Conservation (phyloP, 2,113 vertebrate genomes). For the Sporophila hypoxantha region DNA sequence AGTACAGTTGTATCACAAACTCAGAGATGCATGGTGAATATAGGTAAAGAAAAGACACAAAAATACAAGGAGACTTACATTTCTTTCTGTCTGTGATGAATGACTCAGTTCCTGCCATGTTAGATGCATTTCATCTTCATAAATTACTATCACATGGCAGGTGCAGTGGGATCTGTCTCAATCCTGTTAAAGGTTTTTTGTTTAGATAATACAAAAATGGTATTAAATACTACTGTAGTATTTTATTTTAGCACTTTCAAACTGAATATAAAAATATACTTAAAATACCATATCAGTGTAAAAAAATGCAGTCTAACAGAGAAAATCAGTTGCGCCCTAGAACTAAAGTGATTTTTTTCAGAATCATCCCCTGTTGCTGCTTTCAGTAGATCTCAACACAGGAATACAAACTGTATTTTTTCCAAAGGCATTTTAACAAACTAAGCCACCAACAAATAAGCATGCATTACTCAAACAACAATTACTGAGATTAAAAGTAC, state of each 20-base stretch:
- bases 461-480: background rate
- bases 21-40: background rate
- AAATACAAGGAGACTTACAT: background rate
- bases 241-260: background rate
- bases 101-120: background rate
- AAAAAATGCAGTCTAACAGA: background rate
- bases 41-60: background rate
- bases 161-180: background rate
- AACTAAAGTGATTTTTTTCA: background rate
- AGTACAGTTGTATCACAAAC: background rate
- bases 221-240: background rate
- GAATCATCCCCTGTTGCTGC: background rate
- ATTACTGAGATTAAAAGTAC: background rate
- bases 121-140: constrained; percentile 18
- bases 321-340: background rate
- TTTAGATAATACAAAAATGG: background rate
- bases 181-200: background rate
- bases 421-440: background rate
- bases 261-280: background rate
- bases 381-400: background rate
- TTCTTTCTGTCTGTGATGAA: background rate
- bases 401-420: background rate
- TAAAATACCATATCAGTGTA: background rate
- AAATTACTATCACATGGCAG: background rate
- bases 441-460: background rate